Base-by-base conservation (phyloP, 2,113 vertebrate species). In the Eurystomus gularis region DNA sequence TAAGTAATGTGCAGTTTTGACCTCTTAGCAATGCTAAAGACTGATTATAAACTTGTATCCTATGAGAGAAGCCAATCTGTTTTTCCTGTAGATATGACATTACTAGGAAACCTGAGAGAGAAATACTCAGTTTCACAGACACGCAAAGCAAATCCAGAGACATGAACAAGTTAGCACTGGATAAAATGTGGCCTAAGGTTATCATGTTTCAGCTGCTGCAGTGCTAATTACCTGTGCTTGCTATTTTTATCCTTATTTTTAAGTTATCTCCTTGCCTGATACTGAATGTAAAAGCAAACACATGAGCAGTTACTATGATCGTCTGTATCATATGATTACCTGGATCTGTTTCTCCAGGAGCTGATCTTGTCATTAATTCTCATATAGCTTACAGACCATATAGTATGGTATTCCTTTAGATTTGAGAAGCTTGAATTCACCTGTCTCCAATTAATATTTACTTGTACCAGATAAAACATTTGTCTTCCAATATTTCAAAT, bases 211-310 rank as follows among this genome's bases (percentile, higher is more conserved):
- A 57, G 21, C 6, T 57, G 14, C 8, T 82, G 40, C 28, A 35
- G 13, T 24, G 17, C 3, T 33, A 66, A 57, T 81, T 75, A 31
- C 7, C 2, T 7, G 0, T 17, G 8, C 42, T 66, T 3, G 0
- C 7, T 49, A 21, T 39, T 64, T 9, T 69, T 61, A 40, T 21
- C 2, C 4, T 73, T 71, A 33, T 66, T 88, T 88, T 66, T 57
- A 60, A 44, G 9, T 55, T 87, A 20, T 7, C 11, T 80, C 7
- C 16, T 70, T 88, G 5, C 7, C 40, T 61, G n/a, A 18, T 42
- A 33, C 3, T 28, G 12, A 39, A 31, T 17, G 12, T 48, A 65
- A 15, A 65, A 37, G 8, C 9, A 49, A 79, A 35, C 12, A 40
- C 17, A 44, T 9, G 57, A 80, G 17, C 13, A 39, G 51, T 55